These are phyloP conservation scores for Apteryx owenii DNA, from an alignment of 2,113 vertebrate species.

Conservation along the genomic window DNA sequence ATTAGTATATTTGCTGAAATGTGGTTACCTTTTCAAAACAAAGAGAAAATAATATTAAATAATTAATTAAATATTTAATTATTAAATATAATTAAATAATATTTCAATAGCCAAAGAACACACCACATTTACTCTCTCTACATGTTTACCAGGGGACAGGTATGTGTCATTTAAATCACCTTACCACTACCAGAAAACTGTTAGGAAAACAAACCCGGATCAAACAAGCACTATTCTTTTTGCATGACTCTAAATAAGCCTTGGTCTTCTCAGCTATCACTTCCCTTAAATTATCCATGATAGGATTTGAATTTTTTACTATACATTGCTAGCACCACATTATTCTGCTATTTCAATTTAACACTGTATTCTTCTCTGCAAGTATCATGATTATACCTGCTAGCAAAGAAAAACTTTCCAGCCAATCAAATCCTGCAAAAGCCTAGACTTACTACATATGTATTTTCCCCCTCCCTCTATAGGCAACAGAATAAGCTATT, in stretches of 20 bases:
- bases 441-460: neutral
- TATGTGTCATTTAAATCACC: neutral
- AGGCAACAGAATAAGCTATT: neutral
- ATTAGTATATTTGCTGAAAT: neutral
- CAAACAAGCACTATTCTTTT: neutral
- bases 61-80: too few relatives aligned
- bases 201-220: neutral
- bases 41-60: neutral
- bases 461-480: neutral
- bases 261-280: neutral
- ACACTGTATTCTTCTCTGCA: neutral
- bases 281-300: neutral
- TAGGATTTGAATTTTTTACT: neutral
- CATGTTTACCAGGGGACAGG: neutral
- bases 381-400: accelerated
- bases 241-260: neutral
- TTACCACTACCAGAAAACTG: neutral
- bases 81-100: too few relatives aligned
- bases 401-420: neutral
- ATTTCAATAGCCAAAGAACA: neutral
- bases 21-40: neutral
- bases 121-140: neutral
- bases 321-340: neutral
- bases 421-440: neutral
- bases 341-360: neutral